Conservation (phyloP, 2,113 vertebrate genomes). For the Sapajus apella region DNA sequence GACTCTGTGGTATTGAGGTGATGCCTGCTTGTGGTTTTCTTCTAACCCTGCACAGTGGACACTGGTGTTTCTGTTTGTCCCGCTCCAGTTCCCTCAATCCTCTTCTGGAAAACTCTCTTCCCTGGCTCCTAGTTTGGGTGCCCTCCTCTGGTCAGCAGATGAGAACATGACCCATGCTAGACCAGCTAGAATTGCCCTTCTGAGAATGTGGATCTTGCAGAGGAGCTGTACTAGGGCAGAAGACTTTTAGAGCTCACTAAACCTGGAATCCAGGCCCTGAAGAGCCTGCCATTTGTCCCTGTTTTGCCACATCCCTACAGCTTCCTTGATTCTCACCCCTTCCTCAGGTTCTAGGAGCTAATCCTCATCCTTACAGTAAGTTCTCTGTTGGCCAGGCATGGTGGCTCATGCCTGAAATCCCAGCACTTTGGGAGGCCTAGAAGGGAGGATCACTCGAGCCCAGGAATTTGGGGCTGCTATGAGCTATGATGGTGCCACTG, state of each 20-base stretch:
- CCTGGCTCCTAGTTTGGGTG: slow-evolving; percentile 46
- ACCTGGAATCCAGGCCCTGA: not conserved
- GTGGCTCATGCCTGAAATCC: too few relatives aligned
- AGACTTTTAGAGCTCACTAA: not conserved
- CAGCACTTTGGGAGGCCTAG: too few relatives aligned
- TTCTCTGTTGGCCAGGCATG: not conserved
- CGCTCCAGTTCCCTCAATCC: not conserved
- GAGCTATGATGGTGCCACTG: too few relatives aligned
- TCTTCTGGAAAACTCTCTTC: not conserved
- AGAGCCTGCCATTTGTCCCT: not conserved
- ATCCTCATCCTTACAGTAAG: not conserved
- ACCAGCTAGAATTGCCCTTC: not conserved
- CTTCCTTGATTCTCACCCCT: not conserved
- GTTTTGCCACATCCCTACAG: not conserved
- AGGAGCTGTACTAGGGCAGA: not conserved
- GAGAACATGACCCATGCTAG: not conserved
- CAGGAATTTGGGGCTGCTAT: too few relatives aligned
- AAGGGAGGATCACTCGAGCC: too few relatives aligned
- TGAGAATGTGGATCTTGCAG: not conserved
- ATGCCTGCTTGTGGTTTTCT: not conserved
- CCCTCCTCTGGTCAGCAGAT: slow-evolving; percentile 63
- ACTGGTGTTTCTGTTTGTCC: not conserved
- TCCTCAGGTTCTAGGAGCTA: not conserved
- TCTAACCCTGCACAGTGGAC: not conserved
- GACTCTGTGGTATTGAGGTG: not conserved